Conservation (phyloP, 2,888 invertebrate genomes). For the Athalia circularis region DNA sequence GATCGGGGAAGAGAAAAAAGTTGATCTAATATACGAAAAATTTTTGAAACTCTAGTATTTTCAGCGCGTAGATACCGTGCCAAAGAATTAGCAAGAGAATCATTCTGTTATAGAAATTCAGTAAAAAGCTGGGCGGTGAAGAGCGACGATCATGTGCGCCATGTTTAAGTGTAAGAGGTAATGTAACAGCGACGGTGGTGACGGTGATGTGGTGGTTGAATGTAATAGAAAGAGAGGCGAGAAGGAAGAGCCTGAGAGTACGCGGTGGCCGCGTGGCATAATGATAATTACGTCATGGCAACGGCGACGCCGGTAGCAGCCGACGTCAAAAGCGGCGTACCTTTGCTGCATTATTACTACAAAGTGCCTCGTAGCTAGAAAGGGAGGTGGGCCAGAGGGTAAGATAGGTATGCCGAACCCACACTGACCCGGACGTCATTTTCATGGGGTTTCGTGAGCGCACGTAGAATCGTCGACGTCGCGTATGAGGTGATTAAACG, state of each 20-base stretch:
- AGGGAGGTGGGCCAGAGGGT: no score
- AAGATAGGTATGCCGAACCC: neutral
- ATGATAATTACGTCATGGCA: slow-evolving; percentile 60
- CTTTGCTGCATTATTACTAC: slow-evolving; percentile 59
- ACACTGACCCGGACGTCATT: neutral
- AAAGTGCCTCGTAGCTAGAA: slow-evolving; percentile 59
- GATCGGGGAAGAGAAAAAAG: no score
- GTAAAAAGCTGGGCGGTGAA: no score
- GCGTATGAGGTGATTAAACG: neutral
- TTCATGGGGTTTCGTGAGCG: neutral
- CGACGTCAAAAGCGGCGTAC: slow-evolving; percentile 61
- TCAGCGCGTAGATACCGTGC: no score
- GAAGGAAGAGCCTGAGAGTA: neutral
- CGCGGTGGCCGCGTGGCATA: slow-evolving; percentile 31
- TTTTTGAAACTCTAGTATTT: no score
- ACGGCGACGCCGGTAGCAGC: slow-evolving; percentile 29
- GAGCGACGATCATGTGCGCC: neutral
- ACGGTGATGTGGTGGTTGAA: neutral
- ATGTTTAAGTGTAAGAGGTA: no score
- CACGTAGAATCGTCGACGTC: neutral
- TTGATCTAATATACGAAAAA: no score
- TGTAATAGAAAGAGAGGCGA: neutral
- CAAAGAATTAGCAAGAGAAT: neutral
- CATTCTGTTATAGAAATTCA: neutral
- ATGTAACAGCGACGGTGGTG: neutral